Percentiles rank a stretch among this genome's conserved stretches.
Conservation (phyloP, 2,888 invertebrate genomes). For the Boloria selene region DNA sequence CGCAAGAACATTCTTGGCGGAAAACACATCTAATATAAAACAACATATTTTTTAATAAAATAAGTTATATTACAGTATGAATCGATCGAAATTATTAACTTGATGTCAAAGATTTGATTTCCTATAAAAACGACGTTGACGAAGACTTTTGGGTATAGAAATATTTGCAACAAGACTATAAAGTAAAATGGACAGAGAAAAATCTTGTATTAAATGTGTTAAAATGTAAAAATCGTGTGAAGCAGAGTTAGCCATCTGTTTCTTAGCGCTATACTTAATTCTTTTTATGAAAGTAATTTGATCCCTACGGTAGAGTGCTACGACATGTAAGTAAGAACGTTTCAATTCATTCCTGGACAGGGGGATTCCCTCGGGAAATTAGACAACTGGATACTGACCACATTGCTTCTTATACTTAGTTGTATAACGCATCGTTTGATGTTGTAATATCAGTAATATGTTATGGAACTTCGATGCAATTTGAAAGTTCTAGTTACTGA, state of each 20-base stretch:
- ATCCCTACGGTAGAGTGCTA: slow-evolving; percentile 50
- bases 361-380: slow-evolving; percentile 76
- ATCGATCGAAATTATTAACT: no score
- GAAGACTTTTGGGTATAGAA: no score
- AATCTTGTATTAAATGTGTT: no score
- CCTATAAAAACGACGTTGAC: no score
- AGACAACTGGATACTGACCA: slow-evolving; percentile 72
- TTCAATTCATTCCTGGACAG: slow-evolving; percentile 74
- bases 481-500: slow-evolving; percentile 10
- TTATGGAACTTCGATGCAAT: slow-evolving; percentile 15
- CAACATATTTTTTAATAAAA: no score
- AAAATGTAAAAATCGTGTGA: no score
- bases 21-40: no score
- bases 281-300: slow-evolving; percentile 44
- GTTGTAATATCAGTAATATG: slow-evolving; percentile 7
- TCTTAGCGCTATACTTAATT: not conserved
- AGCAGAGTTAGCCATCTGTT: not conserved
- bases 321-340: slow-evolving; percentile 63
- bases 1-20: no score
- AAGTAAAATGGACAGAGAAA: no score
- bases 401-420: slow-evolving; percentile 53
- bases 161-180: no score
- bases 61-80: no score
- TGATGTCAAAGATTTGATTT: no score
- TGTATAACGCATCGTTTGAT: slow-evolving; percentile 8